Percentiles rank a stretch among this genome's conserved stretches.
These are phyloP conservation scores for Brachirus orientalis DNA, from an alignment of 2,113 vertebrate genomes.

Conservation along the genomic window DNA sequence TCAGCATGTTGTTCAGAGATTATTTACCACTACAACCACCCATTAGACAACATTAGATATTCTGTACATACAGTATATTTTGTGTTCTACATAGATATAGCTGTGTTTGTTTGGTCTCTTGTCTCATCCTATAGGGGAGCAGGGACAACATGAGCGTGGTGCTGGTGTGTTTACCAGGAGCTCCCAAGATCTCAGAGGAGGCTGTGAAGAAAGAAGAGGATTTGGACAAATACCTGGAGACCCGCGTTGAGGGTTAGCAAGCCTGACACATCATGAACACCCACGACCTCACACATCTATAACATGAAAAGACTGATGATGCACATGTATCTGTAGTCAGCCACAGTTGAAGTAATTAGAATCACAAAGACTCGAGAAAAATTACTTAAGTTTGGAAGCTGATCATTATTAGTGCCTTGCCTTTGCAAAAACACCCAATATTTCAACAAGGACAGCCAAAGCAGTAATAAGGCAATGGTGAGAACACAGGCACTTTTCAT, in stretches of 20 bases:
- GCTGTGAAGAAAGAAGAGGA: conserved; percentile 94
- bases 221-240: conserved; percentile 96
- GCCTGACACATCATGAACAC: not conserved
- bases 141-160: conserved; percentile 99
- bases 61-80: too few species aligned
- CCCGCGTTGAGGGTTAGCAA: conserved; percentile 92
- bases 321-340: too few species aligned
- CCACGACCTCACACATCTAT: not conserved
- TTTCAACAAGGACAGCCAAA: too few species aligned
- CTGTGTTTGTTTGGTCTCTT: not conserved
- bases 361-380: not conserved
- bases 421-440: too few species aligned
- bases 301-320: not conserved
- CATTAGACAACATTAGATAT: too few species aligned
- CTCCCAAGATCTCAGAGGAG: conserved; percentile 95
- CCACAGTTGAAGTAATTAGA: not conserved
- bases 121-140: conserved; percentile 86
- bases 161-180: conserved; percentile 95
- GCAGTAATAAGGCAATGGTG: too few species aligned
- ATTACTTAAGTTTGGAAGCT: too few species aligned
- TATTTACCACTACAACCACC: too few species aligned
- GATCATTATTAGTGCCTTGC: too few species aligned
- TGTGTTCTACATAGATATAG: too few species aligned
- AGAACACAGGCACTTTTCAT: too few species aligned
- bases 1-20: too few species aligned